A percentile compares a stretch with the other conserved stretches of the same genome.
phyloP scores from a whole-genome alignment of 2,888 invertebrate species.

The Ophioninae sp. region DNA sequence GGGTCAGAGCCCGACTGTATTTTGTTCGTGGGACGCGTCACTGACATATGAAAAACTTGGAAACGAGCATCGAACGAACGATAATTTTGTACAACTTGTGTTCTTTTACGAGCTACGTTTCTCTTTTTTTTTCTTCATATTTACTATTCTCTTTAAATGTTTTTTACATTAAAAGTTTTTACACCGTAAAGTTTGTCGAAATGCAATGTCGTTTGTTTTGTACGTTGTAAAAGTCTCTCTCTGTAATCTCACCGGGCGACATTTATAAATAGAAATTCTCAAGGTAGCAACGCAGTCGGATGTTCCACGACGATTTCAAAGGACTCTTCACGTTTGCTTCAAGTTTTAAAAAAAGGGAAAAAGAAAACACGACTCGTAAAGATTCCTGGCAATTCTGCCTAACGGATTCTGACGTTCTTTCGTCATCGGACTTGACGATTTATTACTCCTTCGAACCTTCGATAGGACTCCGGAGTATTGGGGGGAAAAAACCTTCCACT shows the following conservation, averaged over 20 bases:
- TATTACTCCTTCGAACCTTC: background rate
- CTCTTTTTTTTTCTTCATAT: background rate
- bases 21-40: background rate
- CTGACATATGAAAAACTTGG: background rate
- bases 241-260: slow-evolving; percentile 1
- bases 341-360: background rate
- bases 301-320: background rate
- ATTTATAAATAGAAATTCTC: slow-evolving; percentile 1
- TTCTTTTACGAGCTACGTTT: background rate
- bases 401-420: background rate
- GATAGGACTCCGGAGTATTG: background rate
- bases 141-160: background rate
- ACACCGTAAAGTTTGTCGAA: background rate
- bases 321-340: background rate
- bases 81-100: background rate
- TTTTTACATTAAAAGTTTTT: background rate
- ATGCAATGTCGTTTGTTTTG: slow-evolving; percentile 1
- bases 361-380: background rate
- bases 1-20: background rate
- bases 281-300: background rate
- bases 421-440: background rate
- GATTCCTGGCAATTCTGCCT: background rate
- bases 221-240: background rate
- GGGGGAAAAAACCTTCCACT: background rate
- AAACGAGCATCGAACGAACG: background rate